Conservation (phyloP, 2,888 invertebrate species). For the Bedellia somnulentella region DNA sequence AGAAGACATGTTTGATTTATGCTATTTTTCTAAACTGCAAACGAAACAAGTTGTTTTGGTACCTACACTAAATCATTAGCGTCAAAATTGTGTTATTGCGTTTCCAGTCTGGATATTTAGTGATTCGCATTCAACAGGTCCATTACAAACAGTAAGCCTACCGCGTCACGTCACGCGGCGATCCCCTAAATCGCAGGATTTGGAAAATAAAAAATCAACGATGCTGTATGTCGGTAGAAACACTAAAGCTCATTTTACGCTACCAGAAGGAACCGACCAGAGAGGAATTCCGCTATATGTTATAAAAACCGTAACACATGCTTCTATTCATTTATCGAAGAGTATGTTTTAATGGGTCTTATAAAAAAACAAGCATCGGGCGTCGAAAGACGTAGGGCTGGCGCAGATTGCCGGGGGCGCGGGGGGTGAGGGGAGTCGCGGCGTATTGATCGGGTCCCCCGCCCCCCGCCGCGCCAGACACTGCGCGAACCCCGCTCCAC, state of each 20-base stretch:
- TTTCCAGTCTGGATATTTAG: too few relatives aligned
- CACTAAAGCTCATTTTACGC: too few relatives aligned
- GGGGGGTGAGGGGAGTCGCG: constrained; percentile 34
- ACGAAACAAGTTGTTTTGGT: too few relatives aligned
- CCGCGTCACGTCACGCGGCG: constrained; percentile 9
- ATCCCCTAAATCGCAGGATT: constrained; percentile 13
- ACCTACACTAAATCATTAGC: too few relatives aligned
- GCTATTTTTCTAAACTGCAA: too few relatives aligned
- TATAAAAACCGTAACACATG: constrained; percentile 33
- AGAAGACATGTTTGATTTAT: too few relatives aligned
- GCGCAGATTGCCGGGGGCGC: constrained; percentile 46
- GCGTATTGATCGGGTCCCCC: constrained; percentile 31
- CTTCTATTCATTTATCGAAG: constrained; percentile 51
- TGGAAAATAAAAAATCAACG: constrained; percentile 14
- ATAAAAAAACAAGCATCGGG: constrained; percentile 55
- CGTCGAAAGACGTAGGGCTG: constrained; percentile 57
- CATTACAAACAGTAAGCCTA: constrained; percentile 12
- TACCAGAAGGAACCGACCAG: constrained; percentile 12
- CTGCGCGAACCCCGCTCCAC: constrained; percentile 10
- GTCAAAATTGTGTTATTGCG: too few relatives aligned
- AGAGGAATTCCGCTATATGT: constrained; percentile 17
- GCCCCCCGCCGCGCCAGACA: constrained; percentile 9
- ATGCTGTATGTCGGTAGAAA: too few relatives aligned
- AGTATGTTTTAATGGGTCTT: constrained; percentile 48
- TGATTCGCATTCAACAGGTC: constrained; percentile 15